Conservation (phyloP, 35 echinoderm and acorn worm species). For the Apostichopus japonicus region DNA sequence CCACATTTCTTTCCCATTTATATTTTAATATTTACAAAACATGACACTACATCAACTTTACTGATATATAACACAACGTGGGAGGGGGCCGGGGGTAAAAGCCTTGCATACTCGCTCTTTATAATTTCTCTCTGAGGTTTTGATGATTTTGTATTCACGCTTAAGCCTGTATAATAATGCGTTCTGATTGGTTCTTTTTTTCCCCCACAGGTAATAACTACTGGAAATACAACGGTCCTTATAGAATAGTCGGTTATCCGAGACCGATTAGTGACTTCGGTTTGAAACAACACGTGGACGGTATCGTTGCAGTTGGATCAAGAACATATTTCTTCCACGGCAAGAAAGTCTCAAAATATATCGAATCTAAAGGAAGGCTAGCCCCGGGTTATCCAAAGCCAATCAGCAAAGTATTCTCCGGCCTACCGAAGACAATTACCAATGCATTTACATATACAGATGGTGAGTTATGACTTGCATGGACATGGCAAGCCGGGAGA, state of each 20-base stretch:
- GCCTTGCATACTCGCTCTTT: too few species aligned
- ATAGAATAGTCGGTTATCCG: slow-evolving; percentile 65
- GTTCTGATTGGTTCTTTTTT: neutral
- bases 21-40: too few species aligned
- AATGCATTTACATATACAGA: slow-evolving; percentile 70
- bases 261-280: slow-evolving; percentile 58
- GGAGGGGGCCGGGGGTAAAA: too few species aligned
- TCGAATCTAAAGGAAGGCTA: slow-evolving; percentile 48
- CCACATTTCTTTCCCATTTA: too few species aligned
- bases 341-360: slow-evolving; percentile 62
- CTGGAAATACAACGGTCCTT: slow-evolving; percentile 74
- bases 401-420: slow-evolving; percentile 63
- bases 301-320: slow-evolving; percentile 46
- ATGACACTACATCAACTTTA: too few species aligned
- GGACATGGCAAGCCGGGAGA: neutral
- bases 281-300: slow-evolving; percentile 66
- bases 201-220: slow-evolving; percentile 56
- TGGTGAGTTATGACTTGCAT: slow-evolving; percentile 49
- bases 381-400: slow-evolving; percentile 72
- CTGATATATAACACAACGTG: too few species aligned
- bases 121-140: too few species aligned
- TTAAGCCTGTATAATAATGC: too few species aligned
- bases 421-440: slow-evolving; percentile 63
- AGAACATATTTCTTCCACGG: slow-evolving; percentile 86
- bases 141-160: too few species aligned